Base-by-base conservation (phyloP, 2,113 vertebrate genomes). In the Silurus meridionalis region DNA sequence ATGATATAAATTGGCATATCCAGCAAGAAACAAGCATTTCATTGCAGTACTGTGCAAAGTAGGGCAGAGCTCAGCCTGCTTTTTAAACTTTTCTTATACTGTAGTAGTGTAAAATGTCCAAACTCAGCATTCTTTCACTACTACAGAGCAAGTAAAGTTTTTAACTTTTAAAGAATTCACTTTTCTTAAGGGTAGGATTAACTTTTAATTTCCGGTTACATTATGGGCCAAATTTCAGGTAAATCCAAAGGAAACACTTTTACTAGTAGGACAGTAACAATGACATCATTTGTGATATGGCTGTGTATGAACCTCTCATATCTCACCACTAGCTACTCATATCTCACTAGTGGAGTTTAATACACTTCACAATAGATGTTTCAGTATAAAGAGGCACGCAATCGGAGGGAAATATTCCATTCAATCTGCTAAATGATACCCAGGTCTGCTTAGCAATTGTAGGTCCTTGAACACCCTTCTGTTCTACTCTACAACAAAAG, bases 401-500 rank as follows among this genome's bases (percentile, higher is more conserved):
- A 57, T 57, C 69, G 52, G 8, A 69, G 15, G n/a, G 50, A 55
- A 21, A 83, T 69, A 15, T 53, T n/a, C 37, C 8, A 37, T 83
- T 83, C 81, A 50, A 83, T 15, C 48, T 53, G 23, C 13, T 23
- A 52, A 74, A 67, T 67, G 37, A 3, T 55, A n/a, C 28, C 1
- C 48, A 13, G 48, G 8, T 28, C n/a, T 66, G n/a, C 1, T 19
- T 23, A 52, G 48, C 23, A 55, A 21, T 60, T 75, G 55, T 75
- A 53, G 13, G 8, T 69, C n/a, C 61, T 79, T 79, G 50, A 28
- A 69, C 75, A 14, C n/a, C 19, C 52, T 55, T 21, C 57, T 28
- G 58, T 69, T 80, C 21, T 48, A 69, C 19, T 69, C 28, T 15
- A 48, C 37, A 85, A 71, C 21, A 80, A 69, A 80, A 80, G 64